Percentiles rank a stretch among this genome's conserved stretches.
Conservation (phyloP, 2,888 invertebrate species). For the Cryptus armator region DNA sequence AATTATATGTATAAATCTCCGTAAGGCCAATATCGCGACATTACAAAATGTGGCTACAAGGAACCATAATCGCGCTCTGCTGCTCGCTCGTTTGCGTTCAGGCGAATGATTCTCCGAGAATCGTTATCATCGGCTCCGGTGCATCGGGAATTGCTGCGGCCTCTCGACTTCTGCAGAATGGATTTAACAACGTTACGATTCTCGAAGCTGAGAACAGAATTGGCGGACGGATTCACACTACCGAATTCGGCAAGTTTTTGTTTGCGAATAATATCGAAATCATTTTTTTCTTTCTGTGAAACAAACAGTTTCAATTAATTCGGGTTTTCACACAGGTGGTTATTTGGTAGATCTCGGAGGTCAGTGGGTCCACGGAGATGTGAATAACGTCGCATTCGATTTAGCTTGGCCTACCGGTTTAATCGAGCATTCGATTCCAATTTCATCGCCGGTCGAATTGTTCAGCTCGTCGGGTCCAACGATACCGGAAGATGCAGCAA, state of each 20-base stretch:
- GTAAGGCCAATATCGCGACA: too few species aligned
- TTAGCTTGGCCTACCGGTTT: constrained; percentile 74
- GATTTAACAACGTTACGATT: not conserved
- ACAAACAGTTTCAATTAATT: not conserved
- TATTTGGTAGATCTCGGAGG: constrained; percentile 77
- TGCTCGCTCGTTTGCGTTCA: not conserved
- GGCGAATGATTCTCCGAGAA: constrained; percentile 64
- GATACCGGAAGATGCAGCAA: constrained; percentile 33
- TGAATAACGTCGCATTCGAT: constrained; percentile 74
- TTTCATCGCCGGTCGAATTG: constrained; percentile 16
- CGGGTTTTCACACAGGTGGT: constrained; percentile 67
- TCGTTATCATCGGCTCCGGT: constrained; percentile 87
- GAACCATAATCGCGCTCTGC: not conserved
- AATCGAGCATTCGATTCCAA: not conserved
- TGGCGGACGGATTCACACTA: not conserved
- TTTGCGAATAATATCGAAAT: not conserved
- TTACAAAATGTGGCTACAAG: too few species aligned
- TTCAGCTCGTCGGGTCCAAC: constrained; percentile 58
- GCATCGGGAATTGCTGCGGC: constrained; percentile 86
- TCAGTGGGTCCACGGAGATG: constrained; percentile 79
- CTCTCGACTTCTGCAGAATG: constrained; percentile 83
- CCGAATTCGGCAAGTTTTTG: not conserved
- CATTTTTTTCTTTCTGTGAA: not conserved
- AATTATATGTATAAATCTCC: too few species aligned
- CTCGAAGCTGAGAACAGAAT: not conserved